Evolutionary conservation across 2,113 vertebrate genomes (phyloP).

Genomic region (Seriola dumerili): DNA sequence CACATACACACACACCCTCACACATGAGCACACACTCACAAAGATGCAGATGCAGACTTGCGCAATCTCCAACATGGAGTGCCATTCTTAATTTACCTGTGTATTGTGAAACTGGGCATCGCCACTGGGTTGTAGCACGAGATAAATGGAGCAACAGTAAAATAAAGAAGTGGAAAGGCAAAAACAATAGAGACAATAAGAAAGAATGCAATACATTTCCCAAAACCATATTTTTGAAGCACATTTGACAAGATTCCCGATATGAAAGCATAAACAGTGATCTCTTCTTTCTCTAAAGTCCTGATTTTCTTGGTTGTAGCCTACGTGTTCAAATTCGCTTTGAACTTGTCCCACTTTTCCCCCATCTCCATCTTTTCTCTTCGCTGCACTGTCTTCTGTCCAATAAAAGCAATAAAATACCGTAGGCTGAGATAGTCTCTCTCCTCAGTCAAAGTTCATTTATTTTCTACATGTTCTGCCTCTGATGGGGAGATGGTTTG

Average conservation of each 20-base stretch:
- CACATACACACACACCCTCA: slow-evolving; percentile 16
- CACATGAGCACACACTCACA: slow-evolving; percentile 12
- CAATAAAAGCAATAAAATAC: slow-evolving; percentile 33
- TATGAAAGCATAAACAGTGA: neutral
- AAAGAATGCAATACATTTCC: slow-evolving; percentile 13
- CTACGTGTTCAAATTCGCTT: slow-evolving; percentile 3
- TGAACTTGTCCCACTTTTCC: slow-evolving; percentile 9
- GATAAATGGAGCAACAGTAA: slow-evolving; percentile 26
- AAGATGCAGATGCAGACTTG: slow-evolving; percentile 61
- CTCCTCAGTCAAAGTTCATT: neutral
- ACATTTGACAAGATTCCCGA: neutral
- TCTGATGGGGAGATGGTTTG: neutral
- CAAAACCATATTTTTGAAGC: slow-evolving; percentile 30
- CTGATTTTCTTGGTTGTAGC: slow-evolving; percentile 3
- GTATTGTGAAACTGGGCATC: slow-evolving; percentile 57
- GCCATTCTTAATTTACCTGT: slow-evolving; percentile 70
- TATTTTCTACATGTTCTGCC: neutral
- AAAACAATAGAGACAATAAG: neutral
- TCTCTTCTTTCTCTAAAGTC: neutral
- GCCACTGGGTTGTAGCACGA: neutral
- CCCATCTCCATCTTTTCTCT: neutral
- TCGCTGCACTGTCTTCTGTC: neutral
- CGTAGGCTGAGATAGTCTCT: neutral
- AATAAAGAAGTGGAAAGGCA: slow-evolving; percentile 14
- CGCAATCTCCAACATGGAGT: slow-evolving; percentile 71